phyloP scores from a whole-genome alignment of 1,140 invertebrate genomes.

The Aphelenchoides besseyi region DNA sequence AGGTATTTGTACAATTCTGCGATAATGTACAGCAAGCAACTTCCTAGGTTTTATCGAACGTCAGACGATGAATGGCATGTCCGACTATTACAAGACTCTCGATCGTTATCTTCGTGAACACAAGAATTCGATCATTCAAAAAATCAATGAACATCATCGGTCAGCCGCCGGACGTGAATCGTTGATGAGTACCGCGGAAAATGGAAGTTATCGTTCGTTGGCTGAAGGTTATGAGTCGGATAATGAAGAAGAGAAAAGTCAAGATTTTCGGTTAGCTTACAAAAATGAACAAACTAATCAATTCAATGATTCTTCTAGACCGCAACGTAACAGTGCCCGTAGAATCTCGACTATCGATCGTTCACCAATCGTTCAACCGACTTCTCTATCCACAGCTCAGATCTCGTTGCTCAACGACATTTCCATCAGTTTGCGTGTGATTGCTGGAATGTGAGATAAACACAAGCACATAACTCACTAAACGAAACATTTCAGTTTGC shows the following conservation, averaged over 20 bases:
- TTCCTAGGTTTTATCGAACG: constrained; percentile 17
- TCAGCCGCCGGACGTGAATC: neutral
- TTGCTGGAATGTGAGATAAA: neutral
- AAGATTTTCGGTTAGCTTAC: neutral
- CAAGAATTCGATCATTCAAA: neutral
- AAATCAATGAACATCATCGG: neutral
- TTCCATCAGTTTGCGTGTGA: neutral
- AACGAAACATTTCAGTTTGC: neutral
- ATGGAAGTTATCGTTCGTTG: neutral
- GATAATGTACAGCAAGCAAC: neutral
- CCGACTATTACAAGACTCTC: constrained; percentile 19
- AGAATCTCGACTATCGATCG: too few species aligned
- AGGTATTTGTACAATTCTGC: neutral
- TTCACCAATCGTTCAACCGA: too few species aligned
- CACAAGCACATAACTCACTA: too few species aligned
- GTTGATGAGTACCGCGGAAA: neutral
- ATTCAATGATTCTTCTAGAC: too few species aligned
- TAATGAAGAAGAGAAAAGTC: neutral
- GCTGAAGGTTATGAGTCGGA: neutral
- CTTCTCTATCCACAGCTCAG: neutral
- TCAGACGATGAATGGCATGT: constrained; percentile 6
- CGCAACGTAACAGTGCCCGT: too few species aligned
- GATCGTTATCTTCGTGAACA: constrained; percentile 6
- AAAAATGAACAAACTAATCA: too few species aligned
- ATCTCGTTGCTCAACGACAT: neutral